Conservation (phyloP, 2,888 invertebrate genomes). For the Phengaris arion region DNA sequence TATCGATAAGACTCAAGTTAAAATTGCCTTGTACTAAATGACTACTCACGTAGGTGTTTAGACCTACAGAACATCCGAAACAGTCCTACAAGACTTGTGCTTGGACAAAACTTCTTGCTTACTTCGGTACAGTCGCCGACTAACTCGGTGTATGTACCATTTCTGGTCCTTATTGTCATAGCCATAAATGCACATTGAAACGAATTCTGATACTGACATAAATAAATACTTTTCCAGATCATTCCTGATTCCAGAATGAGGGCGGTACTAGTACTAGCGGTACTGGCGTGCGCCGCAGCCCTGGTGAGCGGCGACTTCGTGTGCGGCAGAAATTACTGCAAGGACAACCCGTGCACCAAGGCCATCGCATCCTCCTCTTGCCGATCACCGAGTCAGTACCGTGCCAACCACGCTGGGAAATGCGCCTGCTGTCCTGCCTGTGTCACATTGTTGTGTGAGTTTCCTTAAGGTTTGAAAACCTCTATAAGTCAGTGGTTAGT, state of each 20-base stretch:
- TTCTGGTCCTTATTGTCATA: too few species aligned
- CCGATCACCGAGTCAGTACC: constrained; percentile 54
- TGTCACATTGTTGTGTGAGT: constrained; percentile 62
- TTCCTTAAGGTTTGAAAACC: neutral
- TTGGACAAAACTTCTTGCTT: too few species aligned
- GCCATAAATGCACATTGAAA: too few species aligned
- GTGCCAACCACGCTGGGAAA: constrained; percentile 62
- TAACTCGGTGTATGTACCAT: too few species aligned
- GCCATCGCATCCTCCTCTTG: constrained; percentile 53
- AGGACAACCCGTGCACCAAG: constrained; percentile 56
- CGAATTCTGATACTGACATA: too few species aligned
- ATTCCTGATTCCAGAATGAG: constrained; percentile 59
- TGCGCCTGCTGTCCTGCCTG: constrained; percentile 75
- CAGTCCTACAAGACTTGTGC: too few species aligned
- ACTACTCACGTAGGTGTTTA: neutral
- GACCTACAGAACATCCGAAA: too few species aligned
- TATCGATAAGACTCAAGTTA: neutral
- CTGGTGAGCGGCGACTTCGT: constrained; percentile 62
- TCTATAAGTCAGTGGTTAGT: too few species aligned
- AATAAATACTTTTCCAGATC: neutral
- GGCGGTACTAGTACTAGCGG: constrained; percentile 50
- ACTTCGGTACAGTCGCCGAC: too few species aligned
- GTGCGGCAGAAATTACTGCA: constrained; percentile 67
- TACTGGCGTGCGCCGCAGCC: constrained; percentile 56
- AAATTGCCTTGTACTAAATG: too few species aligned